Evolutionary conservation across 2,888 invertebrate species (phyloP).

Genomic region (Epinotia ramella): DNA sequence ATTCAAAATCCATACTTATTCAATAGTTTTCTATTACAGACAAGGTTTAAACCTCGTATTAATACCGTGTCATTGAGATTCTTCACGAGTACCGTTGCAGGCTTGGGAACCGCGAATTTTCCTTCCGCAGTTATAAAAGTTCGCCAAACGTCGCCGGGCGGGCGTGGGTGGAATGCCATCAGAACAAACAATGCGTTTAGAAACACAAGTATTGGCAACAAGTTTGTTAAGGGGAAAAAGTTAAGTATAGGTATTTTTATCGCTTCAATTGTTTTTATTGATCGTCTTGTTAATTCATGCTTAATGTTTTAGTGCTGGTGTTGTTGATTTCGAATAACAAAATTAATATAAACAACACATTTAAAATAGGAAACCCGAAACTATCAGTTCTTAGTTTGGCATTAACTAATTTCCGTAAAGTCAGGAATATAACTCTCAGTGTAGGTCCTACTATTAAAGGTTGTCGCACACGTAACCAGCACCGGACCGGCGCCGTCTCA

Average conservation of each 20-base stretch:
- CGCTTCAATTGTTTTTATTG: neutral
- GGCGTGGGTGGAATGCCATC: slow-evolving; percentile 43
- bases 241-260: slow-evolving; percentile 19
- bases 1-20: slow-evolving; percentile 16
- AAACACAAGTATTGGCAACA: slow-evolving; percentile 41
- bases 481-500: too few species aligned
- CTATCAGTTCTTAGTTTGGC: too few species aligned
- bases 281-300: neutral
- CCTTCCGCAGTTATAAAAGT: slow-evolving; percentile 44
- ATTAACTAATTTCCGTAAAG: too few species aligned
- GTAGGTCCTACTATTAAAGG: too few species aligned
- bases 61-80: slow-evolving; percentile 44
- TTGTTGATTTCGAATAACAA: too few species aligned
- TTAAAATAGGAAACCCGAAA: too few species aligned
- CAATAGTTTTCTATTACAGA: slow-evolving; percentile 45
- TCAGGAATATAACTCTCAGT: too few species aligned
- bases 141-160: slow-evolving; percentile 38
- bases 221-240: slow-evolving; percentile 34
- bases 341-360: too few species aligned
- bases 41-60: slow-evolving; percentile 10
- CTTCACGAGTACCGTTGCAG: slow-evolving; percentile 39
- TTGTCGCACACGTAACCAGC: too few species aligned
- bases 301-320: too few species aligned
- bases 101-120: slow-evolving; percentile 46
- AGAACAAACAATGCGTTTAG: slow-evolving; percentile 30